A percentile compares a stretch with the other conserved stretches of the same genome.
Evolutionary conservation across 2,888 invertebrate species (phyloP).

Genomic region (Drosophila nr. perissopoda): DNA sequence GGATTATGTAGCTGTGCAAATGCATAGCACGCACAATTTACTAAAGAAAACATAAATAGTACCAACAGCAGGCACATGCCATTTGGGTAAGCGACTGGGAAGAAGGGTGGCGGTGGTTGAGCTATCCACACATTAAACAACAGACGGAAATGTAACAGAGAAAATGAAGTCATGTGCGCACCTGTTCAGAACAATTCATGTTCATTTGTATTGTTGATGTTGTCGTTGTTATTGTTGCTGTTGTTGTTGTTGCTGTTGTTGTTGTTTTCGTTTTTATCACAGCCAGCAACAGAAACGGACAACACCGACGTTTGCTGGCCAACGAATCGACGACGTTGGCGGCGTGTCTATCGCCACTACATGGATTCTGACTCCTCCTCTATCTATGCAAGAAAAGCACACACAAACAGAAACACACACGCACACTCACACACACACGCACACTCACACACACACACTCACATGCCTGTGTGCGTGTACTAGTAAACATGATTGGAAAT

Average conservation of each 20-base stretch:
- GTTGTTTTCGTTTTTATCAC: conserved; percentile 50
- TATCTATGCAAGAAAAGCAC: conserved; percentile 30
- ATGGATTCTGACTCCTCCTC: conserved; percentile 49
- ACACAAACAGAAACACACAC: not conserved
- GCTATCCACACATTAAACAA: conserved; percentile 51
- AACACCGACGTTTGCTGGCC: conserved; percentile 59
- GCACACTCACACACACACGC: not conserved
- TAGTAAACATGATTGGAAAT: conserved; percentile 78
- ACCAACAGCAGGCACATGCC: conserved; percentile 62
- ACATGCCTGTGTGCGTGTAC: conserved; percentile 28
- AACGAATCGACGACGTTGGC: conserved; percentile 53
- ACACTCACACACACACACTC: not conserved
- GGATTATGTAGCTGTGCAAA: conserved; percentile 31
- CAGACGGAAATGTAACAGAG: conserved; percentile 63
- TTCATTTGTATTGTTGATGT: conserved; percentile 77
- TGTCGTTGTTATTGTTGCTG: conserved; percentile 19
- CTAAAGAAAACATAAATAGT: conserved; percentile 75
- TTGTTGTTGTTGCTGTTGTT: conserved; percentile 27
- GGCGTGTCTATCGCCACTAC: conserved; percentile 73
- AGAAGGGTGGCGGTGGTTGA: not conserved
- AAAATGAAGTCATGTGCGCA: conserved; percentile 79
- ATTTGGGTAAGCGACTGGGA: conserved; percentile 13
- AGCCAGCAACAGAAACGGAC: conserved; percentile 48
- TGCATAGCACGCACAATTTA: conserved; percentile 75
- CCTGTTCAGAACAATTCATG: conserved; percentile 79